phyloP scores from a whole-genome alignment of 2,113 vertebrate species.

The Ranitomeya variabilis region DNA sequence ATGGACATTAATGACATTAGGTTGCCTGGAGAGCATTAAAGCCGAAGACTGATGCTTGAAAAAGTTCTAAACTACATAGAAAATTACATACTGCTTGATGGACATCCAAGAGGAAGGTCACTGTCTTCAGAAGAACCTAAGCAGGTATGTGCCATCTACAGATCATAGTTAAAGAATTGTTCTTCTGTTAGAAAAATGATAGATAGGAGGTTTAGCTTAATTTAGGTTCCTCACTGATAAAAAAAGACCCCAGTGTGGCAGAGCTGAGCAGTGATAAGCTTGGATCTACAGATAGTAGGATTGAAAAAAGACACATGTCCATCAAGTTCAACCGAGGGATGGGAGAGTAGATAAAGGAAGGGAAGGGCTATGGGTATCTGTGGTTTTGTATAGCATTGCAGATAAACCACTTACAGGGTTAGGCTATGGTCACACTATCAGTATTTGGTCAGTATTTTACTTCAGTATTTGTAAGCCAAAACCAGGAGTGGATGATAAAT shows the following conservation, averaged over 20 bases:
- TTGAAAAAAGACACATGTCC: no score
- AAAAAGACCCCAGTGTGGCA: neutral
- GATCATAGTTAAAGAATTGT: neutral
- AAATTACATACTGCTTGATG: neutral
- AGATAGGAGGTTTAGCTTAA: neutral
- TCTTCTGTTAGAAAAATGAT: neutral
- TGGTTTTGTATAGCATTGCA: neutral
- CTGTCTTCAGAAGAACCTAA: neutral
- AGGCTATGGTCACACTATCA: no score
- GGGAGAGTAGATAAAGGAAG: no score
- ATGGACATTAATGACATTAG: neutral
- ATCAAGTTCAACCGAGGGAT: no score
- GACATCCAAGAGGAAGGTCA: neutral
- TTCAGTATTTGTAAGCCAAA: no score
- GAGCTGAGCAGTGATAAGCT: neutral
- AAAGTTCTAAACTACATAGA: neutral
- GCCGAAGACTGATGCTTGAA: neutral
- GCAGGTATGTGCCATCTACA: conserved; percentile 9
- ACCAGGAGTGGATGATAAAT: no score
- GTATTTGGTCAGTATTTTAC: no score
- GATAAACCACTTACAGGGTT: neutral
- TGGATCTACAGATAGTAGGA: no score
- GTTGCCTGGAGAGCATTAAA: neutral
- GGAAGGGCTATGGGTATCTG: neutral
- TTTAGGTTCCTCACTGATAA: neutral